Percentiles rank a stretch among this genome's conserved stretches.
These are phyloP conservation scores for Artemia sp. DNA, from an alignment of 2,888 invertebrate species.

Conservation along the genomic window DNA sequence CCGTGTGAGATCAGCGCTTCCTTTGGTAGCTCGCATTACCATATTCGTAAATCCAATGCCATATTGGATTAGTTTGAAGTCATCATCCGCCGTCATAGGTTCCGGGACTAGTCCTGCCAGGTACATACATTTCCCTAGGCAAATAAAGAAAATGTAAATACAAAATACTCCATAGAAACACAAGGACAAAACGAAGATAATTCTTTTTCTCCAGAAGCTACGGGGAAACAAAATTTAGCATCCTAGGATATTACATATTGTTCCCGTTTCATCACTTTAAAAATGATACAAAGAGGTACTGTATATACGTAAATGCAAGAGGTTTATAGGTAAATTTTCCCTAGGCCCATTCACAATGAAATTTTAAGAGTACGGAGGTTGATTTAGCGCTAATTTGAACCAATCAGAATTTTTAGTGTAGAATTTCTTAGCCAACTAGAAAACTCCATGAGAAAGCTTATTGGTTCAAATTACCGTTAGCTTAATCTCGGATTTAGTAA, in stretches of 20 bases:
- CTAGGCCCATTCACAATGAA: too few relatives aligned
- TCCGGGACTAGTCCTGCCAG: slow-evolving; percentile 82
- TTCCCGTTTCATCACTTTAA: too few relatives aligned
- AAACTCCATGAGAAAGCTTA: too few relatives aligned
- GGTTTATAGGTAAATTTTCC: too few relatives aligned
- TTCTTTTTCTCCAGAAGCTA: background rate
- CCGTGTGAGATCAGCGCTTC: slow-evolving; percentile 81
- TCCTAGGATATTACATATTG: background rate
- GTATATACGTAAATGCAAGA: too few relatives aligned
- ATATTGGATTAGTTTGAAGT: slow-evolving; percentile 74
- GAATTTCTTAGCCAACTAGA: too few relatives aligned
- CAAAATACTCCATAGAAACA: slow-evolving; percentile 22
- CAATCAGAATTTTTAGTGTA: too few relatives aligned
- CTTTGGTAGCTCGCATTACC: slow-evolving; percentile 85
- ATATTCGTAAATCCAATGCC: slow-evolving; percentile 98
- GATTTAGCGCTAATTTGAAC: too few relatives aligned
- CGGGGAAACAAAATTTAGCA: slow-evolving; percentile 19
- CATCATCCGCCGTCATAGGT: slow-evolving; percentile 90
- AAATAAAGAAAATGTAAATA: slow-evolving; percentile 15
- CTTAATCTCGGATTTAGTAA: too few relatives aligned
- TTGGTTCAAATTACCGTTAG: too few relatives aligned
- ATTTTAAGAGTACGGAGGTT: too few relatives aligned
- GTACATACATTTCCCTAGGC: slow-evolving; percentile 75
- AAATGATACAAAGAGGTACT: too few relatives aligned
- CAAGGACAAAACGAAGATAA: slow-evolving; percentile 22